Evolutionary conservation across 1,140 invertebrate genomes (phyloP), one percentile per base, ranked within the genome.

Genomic region (Lanistes nyassanus): DNA sequence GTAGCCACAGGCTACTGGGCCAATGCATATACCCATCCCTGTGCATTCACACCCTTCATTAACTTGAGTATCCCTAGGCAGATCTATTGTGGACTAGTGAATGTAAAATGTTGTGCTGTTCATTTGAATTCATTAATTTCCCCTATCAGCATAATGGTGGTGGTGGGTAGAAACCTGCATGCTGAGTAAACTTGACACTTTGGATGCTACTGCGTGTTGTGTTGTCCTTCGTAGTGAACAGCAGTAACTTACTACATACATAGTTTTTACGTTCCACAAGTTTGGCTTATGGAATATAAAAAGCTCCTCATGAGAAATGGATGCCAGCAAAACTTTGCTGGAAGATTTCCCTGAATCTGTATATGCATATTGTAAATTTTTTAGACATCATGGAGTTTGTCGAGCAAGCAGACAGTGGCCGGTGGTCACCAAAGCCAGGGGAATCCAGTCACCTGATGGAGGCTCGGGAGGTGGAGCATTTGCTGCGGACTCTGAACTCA

Each of bases 361-460:
- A n/a, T n/a, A n/a, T n/a, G n/a, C n/a, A n/a, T n/a, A n/a, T 31
- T 70, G 68, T 29, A 36, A 11, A 13, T 11, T 58, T 26, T 16
- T 21, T 31, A 26, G 34, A 21, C 13, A 21, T 9, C 31, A 66
- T 26, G 42, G 53, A 64, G 42, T 37, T 62, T 23, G 37, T 39
- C 26, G 64, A 34, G 60, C 26, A 53, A 39, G 29, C 26, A 0
- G 62, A 64, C 65, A 79, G 77, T 53, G 73, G 74, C 23, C 74
- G 56, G 11, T 79, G 74, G 77, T 79, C 74, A 29, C 69, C 70
- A 9, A 62, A 72, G 70, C 70, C 77, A 53, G 73, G 64, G 47
- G 21, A 72, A 34, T n/a, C 58, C 34, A 67, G 58, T 47, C 23
- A 58, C 60, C 55, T 69, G 73, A 64, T 60, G 51, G 74, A 79